phyloP scores from a whole-genome alignment of 2,797 vertebrate genomes.

The Tapirus indicus region DNA sequence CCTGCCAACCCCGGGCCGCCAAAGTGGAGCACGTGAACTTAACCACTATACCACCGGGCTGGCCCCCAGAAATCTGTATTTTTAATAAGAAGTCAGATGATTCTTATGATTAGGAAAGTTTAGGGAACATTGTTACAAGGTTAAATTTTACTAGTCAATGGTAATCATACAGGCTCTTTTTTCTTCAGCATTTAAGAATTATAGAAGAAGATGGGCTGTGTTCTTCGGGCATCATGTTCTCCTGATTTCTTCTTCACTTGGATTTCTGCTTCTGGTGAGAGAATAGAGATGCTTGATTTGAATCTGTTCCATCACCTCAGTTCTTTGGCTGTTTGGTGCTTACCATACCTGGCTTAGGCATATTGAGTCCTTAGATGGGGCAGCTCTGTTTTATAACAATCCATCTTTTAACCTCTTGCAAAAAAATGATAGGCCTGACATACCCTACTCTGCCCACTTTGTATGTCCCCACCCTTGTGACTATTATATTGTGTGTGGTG shows the following conservation, averaged over 20 bases:
- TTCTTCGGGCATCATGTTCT: not conserved
- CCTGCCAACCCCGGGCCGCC: too few species aligned
- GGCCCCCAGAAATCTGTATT: not conserved
- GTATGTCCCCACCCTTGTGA: not conserved
- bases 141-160: not conserved
- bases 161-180: not conserved
- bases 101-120: not conserved
- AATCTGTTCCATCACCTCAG: not conserved
- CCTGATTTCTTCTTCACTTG: not conserved
- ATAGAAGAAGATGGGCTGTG: not conserved
- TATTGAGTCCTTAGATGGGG: not conserved
- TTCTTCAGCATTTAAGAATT: not conserved
- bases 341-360: not conserved
- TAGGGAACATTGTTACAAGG: not conserved
- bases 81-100: conserved; percentile 47
- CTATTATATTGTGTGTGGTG: not conserved
- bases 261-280: not conserved
- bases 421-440: not conserved
- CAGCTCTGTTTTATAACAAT: not conserved
- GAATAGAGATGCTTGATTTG: not conserved
- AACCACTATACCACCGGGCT: too few species aligned
- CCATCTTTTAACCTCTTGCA: not conserved
- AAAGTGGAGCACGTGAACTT: too few species aligned
- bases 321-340: not conserved
- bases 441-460: not conserved